Conservation (phyloP, 2,113 vertebrate species). For the Pycnonotus jocosus region DNA sequence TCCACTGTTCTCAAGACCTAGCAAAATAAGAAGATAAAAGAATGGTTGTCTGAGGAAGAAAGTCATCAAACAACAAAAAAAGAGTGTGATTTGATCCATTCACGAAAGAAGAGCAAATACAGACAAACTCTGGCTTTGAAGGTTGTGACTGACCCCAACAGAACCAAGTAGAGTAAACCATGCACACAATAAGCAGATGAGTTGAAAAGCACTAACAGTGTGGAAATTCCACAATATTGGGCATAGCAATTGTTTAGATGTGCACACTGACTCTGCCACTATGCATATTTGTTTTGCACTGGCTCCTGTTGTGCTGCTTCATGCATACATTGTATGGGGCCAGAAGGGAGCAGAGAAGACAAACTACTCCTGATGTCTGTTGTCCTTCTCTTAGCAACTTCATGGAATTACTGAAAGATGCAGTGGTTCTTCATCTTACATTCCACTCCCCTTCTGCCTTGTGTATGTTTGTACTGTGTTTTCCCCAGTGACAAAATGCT, state of each 20-base stretch:
- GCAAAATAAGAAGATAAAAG: slow-evolving; percentile 2
- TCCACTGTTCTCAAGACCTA: background rate
- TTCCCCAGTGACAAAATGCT: background rate
- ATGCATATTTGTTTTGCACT: slow-evolving; percentile 37
- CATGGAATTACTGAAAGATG: background rate
- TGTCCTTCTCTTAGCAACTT: slow-evolving; percentile 15
- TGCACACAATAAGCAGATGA: slow-evolving; percentile 25
- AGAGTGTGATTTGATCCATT: slow-evolving; percentile 5
- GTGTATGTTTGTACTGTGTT: background rate
- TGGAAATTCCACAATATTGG: slow-evolving; percentile 33
- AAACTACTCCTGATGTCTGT: background rate
- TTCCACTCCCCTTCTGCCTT: background rate
- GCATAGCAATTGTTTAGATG: slow-evolving; percentile 40
- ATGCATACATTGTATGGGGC: background rate
- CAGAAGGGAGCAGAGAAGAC: background rate
- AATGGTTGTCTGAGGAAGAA: background rate
- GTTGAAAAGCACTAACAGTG: slow-evolving; percentile 11
- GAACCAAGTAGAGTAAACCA: background rate
- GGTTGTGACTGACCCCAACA: background rate
- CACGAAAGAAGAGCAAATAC: slow-evolving; percentile 26
- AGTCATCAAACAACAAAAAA: slow-evolving; percentile 8
- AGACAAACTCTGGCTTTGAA: slow-evolving; percentile 44
- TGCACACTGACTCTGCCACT: slow-evolving; percentile 33
- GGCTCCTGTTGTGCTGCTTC: slow-evolving; percentile 11
- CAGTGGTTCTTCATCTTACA: background rate